Percentiles rank a stretch among this genome's conserved stretches.
These are phyloP conservation scores for Tringa solitaria DNA, from an alignment of 2,113 vertebrate species.

Conservation along the genomic window DNA sequence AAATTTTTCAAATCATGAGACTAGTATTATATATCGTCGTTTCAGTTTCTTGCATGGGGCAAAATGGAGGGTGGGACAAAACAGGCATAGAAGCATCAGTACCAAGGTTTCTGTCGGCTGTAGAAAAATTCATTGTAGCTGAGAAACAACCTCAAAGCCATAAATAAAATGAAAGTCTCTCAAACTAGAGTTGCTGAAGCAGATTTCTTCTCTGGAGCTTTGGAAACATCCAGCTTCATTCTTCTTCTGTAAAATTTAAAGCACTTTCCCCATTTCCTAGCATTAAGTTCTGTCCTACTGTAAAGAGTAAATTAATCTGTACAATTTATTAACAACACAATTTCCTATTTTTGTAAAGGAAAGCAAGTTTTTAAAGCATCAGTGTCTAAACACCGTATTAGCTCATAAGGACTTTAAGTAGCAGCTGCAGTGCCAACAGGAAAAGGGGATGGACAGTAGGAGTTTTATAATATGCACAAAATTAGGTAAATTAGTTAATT, in stretches of 20 bases:
- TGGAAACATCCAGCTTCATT: background rate
- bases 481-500: background rate
- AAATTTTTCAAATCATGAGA: background rate
- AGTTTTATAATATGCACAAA: background rate
- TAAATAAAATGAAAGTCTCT: slow-evolving; percentile 10
- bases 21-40: background rate
- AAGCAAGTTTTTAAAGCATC: background rate
- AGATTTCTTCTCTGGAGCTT: background rate
- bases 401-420: background rate
- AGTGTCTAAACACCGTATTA: background rate
- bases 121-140: background rate
- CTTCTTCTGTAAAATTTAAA: background rate
- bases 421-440: background rate
- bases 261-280: background rate
- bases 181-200: background rate
- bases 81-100: background rate
- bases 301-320: background rate
- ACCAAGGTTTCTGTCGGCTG: background rate
- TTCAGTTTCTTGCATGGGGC: background rate
- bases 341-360: background rate
- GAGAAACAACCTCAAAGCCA: background rate
- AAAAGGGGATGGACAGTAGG: background rate
- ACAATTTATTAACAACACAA: background rate
- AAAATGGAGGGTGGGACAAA: background rate
- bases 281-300: background rate